Base-by-base conservation (phyloP, 2,888 invertebrate genomes). In the Lysandra coridon region DNA sequence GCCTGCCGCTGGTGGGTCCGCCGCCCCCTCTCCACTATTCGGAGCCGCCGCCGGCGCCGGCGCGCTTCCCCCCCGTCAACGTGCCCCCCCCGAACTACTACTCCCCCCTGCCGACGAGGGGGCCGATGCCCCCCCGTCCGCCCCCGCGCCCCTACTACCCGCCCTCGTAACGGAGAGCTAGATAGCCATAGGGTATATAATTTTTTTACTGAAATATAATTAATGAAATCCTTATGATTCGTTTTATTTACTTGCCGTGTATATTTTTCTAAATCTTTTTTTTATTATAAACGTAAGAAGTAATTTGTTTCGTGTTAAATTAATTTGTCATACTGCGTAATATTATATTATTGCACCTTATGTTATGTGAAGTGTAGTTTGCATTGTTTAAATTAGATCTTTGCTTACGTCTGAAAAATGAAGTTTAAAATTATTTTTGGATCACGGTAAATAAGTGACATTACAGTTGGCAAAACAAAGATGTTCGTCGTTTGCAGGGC, bases 171-270 rank as follows among this genome's bases (percentile, higher is more conserved):
- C 85, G 82, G 84, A 83, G 81, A 81, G 82, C 81, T 83, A 81
- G 80, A 80, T 83, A 81, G 83, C 79, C 30, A 79, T 84, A 83
- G 83, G 82, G 80, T 84, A 84, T 84, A 87, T 88, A 88, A 87
- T 88, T 91, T 92, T 86, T 92, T 89, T 92, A 91, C 89, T 84
- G 86, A 90, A 92, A 91, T 92, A 92, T 86, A 91, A 89, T 87
- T 85, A 83, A 82, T 81, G 79, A 78, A 83, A 81, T 81, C 78
- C 74, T 80, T 69, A 49, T 57, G 1, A 62, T 37, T 80, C 75
- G 81, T 82, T 81, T 81, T 79, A 79, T 82, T 81, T 76, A 30
- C 17, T 14, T 23, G 10, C 49, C 10, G 49, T 49, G 12, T 44
- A 44, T 44, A 44, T 44, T 44, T 44, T 44, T 44, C 44, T 10